These are phyloP conservation scores for Atherinosoma microstoma DNA, from an alignment of 2,797 vertebrate genomes.

Conservation along the genomic window DNA sequence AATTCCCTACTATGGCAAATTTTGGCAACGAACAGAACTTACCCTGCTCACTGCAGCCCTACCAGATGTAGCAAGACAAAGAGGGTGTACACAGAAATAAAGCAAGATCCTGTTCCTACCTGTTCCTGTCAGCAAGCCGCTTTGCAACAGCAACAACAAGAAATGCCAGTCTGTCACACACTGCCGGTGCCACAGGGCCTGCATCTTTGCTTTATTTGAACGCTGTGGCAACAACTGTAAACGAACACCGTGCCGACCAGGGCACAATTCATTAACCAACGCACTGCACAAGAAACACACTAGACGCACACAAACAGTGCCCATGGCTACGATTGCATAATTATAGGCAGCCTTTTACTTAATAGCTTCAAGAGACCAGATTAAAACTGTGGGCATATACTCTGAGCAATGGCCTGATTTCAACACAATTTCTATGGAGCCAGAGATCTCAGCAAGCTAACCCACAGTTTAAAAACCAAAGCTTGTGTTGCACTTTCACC, in stretches of 20 bases:
- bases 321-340: conserved; percentile 48
- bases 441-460: conserved; percentile 17
- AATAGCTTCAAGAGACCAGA: conserved; percentile 25
- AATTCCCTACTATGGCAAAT: no score
- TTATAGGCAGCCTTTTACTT: conserved; percentile 34
- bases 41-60: conserved; percentile 28
- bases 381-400: conserved; percentile 25
- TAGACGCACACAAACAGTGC: conserved; percentile 27
- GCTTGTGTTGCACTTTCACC: conserved; percentile 23
- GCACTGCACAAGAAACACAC: conserved; percentile 30
- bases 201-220: conserved; percentile 56
- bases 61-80: conserved; percentile 24
- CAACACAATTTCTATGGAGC: conserved; percentile 31
- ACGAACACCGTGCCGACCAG: conserved; percentile 62
- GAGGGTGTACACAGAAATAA: conserved; percentile 57
- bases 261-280: conserved; percentile 67
- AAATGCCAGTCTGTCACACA: conserved; percentile 59
- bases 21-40: neutral
- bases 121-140: conserved; percentile 73
- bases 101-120: conserved; percentile 69
- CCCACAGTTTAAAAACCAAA: conserved; percentile 28
- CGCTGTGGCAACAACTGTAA: conserved; percentile 78
- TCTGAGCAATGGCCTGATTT: conserved; percentile 27
- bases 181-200: conserved; percentile 38
- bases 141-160: conserved; percentile 63